phyloP scores from a whole-genome alignment of 2,888 invertebrate species.

The Ichneumon xanthorius region DNA sequence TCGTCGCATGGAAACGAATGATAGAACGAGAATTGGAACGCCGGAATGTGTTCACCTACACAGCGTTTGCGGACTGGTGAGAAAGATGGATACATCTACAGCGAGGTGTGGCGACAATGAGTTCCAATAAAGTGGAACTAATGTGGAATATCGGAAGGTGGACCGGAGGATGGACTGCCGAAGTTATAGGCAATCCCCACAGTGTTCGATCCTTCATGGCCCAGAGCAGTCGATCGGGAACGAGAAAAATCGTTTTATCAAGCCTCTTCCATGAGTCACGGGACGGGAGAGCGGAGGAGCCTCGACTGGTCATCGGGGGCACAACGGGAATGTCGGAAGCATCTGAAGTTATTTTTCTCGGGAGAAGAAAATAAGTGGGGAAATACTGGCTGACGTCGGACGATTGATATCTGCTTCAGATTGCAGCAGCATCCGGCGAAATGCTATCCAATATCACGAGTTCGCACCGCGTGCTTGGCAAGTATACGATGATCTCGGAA shows the following conservation, averaged over 20 bases:
- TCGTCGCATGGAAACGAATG: constrained; percentile 4
- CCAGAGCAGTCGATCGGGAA: constrained; percentile 3
- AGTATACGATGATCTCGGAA: not conserved
- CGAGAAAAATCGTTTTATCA: constrained; percentile 43
- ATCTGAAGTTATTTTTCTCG: constrained; percentile 20
- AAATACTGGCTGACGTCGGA: constrained; percentile 1
- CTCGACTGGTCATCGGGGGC: constrained; percentile 7
- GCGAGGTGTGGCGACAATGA: constrained; percentile 56
- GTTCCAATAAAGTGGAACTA: constrained; percentile 62
- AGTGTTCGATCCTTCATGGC: not conserved
- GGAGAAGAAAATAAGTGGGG: not conserved
- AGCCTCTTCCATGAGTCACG: constrained; percentile 26
- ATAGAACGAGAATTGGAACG: constrained; percentile 16
- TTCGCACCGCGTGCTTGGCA: not conserved
- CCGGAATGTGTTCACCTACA: not conserved
- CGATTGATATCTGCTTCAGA: constrained; percentile 13
- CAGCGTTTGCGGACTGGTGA: constrained; percentile 26
- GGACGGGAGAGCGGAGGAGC: constrained; percentile 8
- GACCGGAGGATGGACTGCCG: not conserved
- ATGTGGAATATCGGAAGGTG: constrained; percentile 45
- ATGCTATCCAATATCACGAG: constrained; percentile 16
- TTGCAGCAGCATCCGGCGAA: constrained; percentile 4
- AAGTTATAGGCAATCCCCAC: constrained; percentile 2
- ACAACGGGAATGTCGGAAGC: constrained; percentile 7
- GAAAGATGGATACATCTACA: constrained; percentile 48